Evolutionary conservation across 2,888 invertebrate genomes (phyloP).

Genomic region (Euzophera pinguis): DNA sequence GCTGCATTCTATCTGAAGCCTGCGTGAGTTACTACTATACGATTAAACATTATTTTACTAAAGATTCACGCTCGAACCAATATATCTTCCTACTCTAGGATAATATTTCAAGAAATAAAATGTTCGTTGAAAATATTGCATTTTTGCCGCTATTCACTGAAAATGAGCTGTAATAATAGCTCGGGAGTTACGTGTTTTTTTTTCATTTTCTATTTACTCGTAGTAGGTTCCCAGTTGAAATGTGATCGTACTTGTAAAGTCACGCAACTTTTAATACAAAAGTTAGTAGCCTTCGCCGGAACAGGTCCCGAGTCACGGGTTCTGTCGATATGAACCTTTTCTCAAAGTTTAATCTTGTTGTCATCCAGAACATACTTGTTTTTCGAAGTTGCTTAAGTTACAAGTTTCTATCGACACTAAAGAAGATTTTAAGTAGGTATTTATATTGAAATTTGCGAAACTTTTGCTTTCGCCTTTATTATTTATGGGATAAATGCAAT

Average conservation of each 20-base stretch:
- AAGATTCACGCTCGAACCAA: neutral
- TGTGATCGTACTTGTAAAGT: neutral
- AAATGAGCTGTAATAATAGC: slow-evolving; percentile 4
- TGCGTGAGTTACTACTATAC: neutral
- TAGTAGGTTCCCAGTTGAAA: neutral
- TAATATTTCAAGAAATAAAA: slow-evolving; percentile 1
- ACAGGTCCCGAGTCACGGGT: slow-evolving; percentile 4
- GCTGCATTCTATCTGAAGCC: too few relatives aligned
- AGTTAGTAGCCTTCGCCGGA: neutral
- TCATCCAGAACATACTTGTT: neutral
- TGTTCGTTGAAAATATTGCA: neutral
- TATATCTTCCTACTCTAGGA: neutral
- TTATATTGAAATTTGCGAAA: slow-evolving; percentile 12
- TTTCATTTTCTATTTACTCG: neutral
- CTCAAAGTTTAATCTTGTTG: slow-evolving; percentile 1
- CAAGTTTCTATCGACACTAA: neutral
- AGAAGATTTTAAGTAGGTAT: neutral
- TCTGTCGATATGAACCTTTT: slow-evolving; percentile 7
- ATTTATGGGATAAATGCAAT: too few relatives aligned
- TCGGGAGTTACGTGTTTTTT: neutral
- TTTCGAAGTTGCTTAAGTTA: neutral
- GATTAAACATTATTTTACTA: neutral
- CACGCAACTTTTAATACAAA: slow-evolving; percentile 8
- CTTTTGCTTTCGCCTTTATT: too few relatives aligned
- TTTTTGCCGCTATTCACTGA: neutral